phyloP scores from a whole-genome alignment of 2,113 vertebrate genomes.

The Elachura formosa region DNA sequence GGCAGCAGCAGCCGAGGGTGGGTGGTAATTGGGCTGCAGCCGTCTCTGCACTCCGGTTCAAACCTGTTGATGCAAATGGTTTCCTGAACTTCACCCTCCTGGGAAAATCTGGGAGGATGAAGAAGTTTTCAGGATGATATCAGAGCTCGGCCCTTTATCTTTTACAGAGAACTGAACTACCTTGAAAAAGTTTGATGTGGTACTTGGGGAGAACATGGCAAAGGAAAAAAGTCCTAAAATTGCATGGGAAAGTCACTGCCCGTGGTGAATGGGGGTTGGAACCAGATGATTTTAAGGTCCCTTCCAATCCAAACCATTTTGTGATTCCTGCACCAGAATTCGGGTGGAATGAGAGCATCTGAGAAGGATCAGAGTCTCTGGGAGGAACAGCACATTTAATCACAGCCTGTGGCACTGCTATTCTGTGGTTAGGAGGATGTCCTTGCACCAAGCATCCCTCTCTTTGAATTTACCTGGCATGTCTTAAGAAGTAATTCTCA shows the following conservation, averaged over 20 bases:
- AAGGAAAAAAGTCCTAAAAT: background rate
- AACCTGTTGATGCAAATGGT: constrained; percentile 11
- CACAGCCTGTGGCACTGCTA: background rate
- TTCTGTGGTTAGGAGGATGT: background rate
- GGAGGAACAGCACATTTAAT: background rate
- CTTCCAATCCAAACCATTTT: background rate
- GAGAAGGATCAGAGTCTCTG: background rate
- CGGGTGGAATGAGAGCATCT: background rate
- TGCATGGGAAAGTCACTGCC: background rate
- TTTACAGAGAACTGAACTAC: background rate
- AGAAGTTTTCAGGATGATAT: background rate
- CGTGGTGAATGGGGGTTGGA: background rate
- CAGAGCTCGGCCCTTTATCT: background rate
- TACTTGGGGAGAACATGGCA: background rate
- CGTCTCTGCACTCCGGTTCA: background rate
- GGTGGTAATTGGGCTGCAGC: background rate
- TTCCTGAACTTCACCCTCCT: background rate
- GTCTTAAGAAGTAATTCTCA: background rate
- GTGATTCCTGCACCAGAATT: background rate
- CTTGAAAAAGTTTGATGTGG: background rate
- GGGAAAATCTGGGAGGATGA: background rate
- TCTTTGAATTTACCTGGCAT: constrained; percentile 17
- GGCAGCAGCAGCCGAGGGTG: background rate
- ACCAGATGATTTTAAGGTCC: background rate
- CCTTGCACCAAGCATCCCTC: background rate